Evolutionary conservation across 2,888 invertebrate species (phyloP).

Genomic region (Catocala nupta): DNA sequence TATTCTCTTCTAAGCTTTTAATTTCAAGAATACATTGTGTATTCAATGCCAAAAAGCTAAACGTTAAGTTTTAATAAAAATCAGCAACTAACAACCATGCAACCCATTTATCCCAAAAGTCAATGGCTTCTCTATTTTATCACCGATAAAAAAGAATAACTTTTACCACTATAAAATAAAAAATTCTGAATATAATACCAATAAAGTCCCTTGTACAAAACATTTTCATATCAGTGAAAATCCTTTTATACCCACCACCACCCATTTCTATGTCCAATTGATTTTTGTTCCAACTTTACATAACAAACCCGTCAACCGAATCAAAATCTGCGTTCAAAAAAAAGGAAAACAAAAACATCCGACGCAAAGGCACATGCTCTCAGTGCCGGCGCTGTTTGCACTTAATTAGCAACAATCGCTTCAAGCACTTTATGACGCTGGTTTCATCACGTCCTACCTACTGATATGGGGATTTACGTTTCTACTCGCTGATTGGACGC

Average conservation of each 20-base stretch:
- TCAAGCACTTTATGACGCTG: constrained; percentile 47
- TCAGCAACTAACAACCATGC: too few relatives aligned
- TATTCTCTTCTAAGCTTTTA: too few relatives aligned
- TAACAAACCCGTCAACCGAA: neutral
- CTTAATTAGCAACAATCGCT: constrained; percentile 54
- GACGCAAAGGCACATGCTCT: constrained; percentile 17
- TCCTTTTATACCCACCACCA: neutral
- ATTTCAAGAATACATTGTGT: too few relatives aligned
- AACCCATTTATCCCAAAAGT: too few relatives aligned
- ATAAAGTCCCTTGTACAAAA: neutral
- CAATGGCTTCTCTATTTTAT: too few relatives aligned
- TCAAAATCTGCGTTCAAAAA: constrained; percentile 5
- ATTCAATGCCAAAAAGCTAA: too few relatives aligned
- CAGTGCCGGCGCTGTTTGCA: constrained; percentile 40
- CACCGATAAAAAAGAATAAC: too few relatives aligned
- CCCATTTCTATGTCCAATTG: neutral
- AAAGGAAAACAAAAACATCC: constrained; percentile 11
- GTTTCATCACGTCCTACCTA: constrained; percentile 41
- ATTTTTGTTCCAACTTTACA: constrained; percentile 2
- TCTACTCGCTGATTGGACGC: constrained; percentile 40
- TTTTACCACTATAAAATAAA: too few relatives aligned
- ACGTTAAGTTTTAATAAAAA: too few relatives aligned
- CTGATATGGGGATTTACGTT: constrained; percentile 41
- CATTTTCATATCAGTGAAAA: neutral
- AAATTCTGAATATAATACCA: neutral